phyloP scores from a whole-genome alignment of 1,140 invertebrate species.

The Kradibia gibbosae region DNA sequence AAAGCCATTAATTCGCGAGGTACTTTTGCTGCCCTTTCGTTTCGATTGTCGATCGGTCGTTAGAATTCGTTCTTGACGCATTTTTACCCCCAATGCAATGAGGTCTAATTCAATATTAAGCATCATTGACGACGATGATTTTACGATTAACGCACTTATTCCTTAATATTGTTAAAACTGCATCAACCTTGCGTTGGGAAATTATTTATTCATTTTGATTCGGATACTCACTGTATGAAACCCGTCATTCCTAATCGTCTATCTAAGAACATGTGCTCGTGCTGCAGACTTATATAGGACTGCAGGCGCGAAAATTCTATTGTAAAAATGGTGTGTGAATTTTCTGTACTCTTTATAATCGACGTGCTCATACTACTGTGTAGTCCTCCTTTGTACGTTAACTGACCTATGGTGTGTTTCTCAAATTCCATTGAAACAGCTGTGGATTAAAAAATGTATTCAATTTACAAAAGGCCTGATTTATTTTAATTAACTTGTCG shows the following conservation, averaged over 20 bases:
- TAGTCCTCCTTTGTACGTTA: slow-evolving; percentile 84
- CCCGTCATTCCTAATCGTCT: slow-evolving; percentile 84
- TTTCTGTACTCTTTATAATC: slow-evolving; percentile 82
- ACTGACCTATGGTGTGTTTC: slow-evolving; percentile 87
- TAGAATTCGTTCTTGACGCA: no score
- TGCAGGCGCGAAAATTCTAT: slow-evolving; percentile 87
- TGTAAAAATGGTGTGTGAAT: slow-evolving; percentile 76
- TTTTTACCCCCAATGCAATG: no score
- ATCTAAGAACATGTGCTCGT: slow-evolving; percentile 84
- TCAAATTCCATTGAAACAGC: slow-evolving; percentile 89
- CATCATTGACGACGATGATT: no score
- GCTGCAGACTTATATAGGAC: slow-evolving; percentile 83
- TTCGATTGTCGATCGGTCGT: no score
- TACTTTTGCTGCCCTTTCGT: no score
- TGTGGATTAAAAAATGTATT: slow-evolving; percentile 73
- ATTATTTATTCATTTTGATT: background rate
- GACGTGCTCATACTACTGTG: slow-evolving; percentile 85
- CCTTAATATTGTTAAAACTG: no score
- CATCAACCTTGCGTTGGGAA: no score
- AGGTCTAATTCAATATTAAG: no score
- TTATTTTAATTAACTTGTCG: background rate
- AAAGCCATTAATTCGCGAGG: background rate
- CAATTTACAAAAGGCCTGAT: no score
- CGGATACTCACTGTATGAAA: slow-evolving; percentile 81
- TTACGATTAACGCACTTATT: no score